Evolutionary conservation across 2,888 invertebrate genomes (phyloP), one percentile per base, ranked within the genome.

Genomic region (Anoplius nigerrimus): DNA sequence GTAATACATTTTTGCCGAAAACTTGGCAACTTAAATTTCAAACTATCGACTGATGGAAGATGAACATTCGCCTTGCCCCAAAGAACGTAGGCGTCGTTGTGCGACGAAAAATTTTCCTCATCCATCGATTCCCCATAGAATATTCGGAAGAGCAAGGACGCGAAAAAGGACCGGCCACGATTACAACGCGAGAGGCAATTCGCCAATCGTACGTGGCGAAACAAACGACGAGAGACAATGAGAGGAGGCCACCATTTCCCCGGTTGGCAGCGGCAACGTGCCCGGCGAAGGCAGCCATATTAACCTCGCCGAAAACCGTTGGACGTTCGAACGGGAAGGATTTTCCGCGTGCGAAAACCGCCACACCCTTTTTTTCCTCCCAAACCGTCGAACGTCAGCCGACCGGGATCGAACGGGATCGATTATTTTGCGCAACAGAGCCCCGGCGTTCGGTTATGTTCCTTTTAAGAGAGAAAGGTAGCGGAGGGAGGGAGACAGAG

Each of bases 261-360:
- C 34, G 66, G 54, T 63, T 62, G 64, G 64, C 70, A 65, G 61
- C 55, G 20, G 62, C 69, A 75, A 72, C 71, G 76, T 73, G 77
- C 71, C 73, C 72, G 68, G 66, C 71, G 45, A 52, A 71, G 72
- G 79, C 77, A 66, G 79, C 79, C 79, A 79, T 79, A 63, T 79
- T 79, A 75, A 67, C 71, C 59, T 73, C 62, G 62, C 72, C 78
- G 59, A 77, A 71, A 69, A 72, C 63, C 75, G 66, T 66, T 75
- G 72, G 63, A 51, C 59, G 48, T 64, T 66, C 66, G 69, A 72
- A 67, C 67, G 61, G 56, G 56, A 48, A 54, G 63, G 69, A 56
- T 66, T 72, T 73, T 65, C 53, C 53, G n/a, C 65, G 34, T 20
- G 21, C 51, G 51, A 55, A 59, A 52, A 61, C 53, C 66, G 72